Evolutionary conservation across 2,888 invertebrate species (phyloP).

Genomic region (Allacma fusca): DNA sequence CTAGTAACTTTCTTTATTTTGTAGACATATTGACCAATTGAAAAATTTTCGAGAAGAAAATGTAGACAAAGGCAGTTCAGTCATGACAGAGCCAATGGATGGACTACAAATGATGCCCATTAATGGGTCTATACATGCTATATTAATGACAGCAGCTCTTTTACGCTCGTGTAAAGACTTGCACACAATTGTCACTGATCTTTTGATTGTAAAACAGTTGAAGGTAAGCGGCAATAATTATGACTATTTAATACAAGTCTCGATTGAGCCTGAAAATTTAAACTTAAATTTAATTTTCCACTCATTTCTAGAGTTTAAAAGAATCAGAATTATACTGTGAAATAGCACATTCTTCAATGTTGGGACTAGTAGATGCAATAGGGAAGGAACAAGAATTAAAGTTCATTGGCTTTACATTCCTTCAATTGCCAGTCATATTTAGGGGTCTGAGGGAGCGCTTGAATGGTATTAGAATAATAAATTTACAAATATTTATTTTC

Average conservation of each 20-base stretch:
- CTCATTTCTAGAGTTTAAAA: constrained; percentile 72
- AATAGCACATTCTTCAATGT: constrained; percentile 85
- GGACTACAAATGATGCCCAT: constrained; percentile 37
- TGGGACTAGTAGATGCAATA: constrained; percentile 86
- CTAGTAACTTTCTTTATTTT: constrained; percentile 5
- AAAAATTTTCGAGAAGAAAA: constrained; percentile 36
- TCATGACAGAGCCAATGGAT: constrained; percentile 3
- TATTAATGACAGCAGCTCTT: constrained; percentile 84
- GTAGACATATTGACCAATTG: constrained; percentile 43
- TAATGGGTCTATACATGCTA: constrained; percentile 71
- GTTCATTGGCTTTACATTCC: constrained; percentile 93
- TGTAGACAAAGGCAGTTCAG: constrained; percentile 18
- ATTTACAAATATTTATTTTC: background rate
- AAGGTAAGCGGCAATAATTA: constrained; percentile 74
- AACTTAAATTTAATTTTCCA: too few relatives aligned
- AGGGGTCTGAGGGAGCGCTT: constrained; percentile 73
- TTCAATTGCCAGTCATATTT: constrained; percentile 86
- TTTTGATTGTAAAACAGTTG: constrained; percentile 83
- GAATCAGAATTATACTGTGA: constrained; percentile 85
- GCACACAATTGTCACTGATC: constrained; percentile 79
- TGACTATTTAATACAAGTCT: too few relatives aligned
- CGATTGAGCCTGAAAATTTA: too few relatives aligned
- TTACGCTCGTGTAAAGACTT: constrained; percentile 86
- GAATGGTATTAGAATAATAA: constrained; percentile 65
- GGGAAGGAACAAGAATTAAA: constrained; percentile 85